phyloP scores from a whole-genome alignment of 2,888 invertebrate genomes.

The Diabrotica balteata region DNA sequence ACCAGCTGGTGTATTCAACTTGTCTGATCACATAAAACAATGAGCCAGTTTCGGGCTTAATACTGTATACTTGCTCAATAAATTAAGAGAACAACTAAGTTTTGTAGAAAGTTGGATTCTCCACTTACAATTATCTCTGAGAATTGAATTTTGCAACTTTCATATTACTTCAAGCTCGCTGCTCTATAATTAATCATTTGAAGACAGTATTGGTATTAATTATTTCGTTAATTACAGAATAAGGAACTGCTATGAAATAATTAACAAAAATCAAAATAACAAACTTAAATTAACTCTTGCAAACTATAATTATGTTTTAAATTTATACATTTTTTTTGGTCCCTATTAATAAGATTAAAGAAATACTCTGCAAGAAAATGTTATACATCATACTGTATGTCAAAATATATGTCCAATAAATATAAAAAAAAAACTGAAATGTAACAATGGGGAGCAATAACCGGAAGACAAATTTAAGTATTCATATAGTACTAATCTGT shows the following conservation, averaged over 20 bases:
- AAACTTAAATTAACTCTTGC: too few species aligned
- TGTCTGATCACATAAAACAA: not conserved
- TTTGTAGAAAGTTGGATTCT: conserved; percentile 9
- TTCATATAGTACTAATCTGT: too few species aligned
- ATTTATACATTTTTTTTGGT: too few species aligned
- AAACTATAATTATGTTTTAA: too few species aligned
- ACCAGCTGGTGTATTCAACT: not conserved
- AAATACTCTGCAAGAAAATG: too few species aligned
- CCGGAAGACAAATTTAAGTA: too few species aligned
- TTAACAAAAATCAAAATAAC: too few species aligned
- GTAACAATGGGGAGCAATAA: too few species aligned
- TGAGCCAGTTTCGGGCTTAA: not conserved
- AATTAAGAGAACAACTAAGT: conserved; percentile 9
- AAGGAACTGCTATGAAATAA: not conserved
- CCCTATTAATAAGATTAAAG: too few species aligned
- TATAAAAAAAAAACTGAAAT: too few species aligned
- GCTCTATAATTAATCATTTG: conserved; percentile 17
- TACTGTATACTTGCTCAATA: not conserved
- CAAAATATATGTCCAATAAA: too few species aligned
- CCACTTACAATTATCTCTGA: conserved; percentile 9
- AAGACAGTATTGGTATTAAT: conserved; percentile 17
- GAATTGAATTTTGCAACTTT: conserved; percentile 22
- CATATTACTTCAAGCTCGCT: conserved; percentile 7
- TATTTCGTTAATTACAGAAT: conserved; percentile 12
- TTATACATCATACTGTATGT: too few species aligned